These are phyloP conservation scores for Holacanthus passer DNA, from an alignment of 2,113 vertebrate species.

Conservation along the genomic window DNA sequence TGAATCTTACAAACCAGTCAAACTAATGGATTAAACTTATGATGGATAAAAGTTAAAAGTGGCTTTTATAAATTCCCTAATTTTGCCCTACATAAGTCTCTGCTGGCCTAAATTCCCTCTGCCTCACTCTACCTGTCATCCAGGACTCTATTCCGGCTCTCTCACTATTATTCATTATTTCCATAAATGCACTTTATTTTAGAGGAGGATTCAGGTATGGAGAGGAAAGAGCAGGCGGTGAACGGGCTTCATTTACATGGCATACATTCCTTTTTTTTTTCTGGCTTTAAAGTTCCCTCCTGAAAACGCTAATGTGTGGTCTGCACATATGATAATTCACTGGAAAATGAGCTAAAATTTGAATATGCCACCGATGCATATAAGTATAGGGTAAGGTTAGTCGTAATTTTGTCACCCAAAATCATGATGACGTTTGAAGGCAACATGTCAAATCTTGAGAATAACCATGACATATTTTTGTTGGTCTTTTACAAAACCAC, in stretches of 20 bases:
- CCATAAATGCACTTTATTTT: slow-evolving; percentile 37
- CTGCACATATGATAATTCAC: background rate
- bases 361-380: background rate
- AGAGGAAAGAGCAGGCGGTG: slow-evolving; percentile 12
- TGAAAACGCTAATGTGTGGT: slow-evolving; percentile 3
- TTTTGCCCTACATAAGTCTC: slow-evolving; percentile 24
- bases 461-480: no score
- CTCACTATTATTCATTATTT: slow-evolving; percentile 52
- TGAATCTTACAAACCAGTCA: background rate
- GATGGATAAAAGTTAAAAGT: slow-evolving; percentile 5
- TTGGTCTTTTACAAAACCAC: background rate
- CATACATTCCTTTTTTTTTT: slow-evolving; percentile 4
- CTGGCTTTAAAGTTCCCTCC: slow-evolving; percentile 13
- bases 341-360: slow-evolving; percentile 1
- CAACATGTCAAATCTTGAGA: background rate
- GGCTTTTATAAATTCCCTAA: slow-evolving; percentile 1
- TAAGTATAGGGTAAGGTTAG: background rate
- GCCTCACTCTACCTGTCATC: slow-evolving; percentile 38
- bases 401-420: background rate
- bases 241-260: slow-evolving; percentile 24
- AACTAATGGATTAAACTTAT: background rate
- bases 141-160: slow-evolving; percentile 21
- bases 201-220: background rate
- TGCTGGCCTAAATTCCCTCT: slow-evolving; percentile 26
- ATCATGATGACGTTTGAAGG: background rate